Base-by-base conservation (phyloP, 2,888 invertebrate genomes). In the Poecilus cupreus region DNA sequence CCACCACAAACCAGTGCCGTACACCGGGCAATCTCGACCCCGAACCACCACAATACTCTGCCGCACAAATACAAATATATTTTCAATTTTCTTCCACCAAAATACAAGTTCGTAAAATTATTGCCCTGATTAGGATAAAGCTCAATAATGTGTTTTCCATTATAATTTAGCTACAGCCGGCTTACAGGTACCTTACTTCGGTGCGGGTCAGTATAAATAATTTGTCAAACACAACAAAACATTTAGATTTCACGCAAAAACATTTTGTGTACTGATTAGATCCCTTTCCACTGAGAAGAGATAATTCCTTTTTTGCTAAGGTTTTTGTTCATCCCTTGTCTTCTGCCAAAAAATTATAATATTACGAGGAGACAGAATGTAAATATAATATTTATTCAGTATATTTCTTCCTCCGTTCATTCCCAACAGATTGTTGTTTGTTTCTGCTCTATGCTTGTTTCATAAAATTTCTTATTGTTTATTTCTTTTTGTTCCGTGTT, bases 341-440 rank as follows among this genome's bases (percentile, higher is more conserved):
- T 46, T 46, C 4, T 32, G 4, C 8, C 4, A 32, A 32, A 32
- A 32, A 32, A 32, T 32, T 32, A 32, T 1, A 32, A 32, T 32
- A 32, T 2, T 32, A 32, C 0, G 4, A 32, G 43, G 51, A 51
- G 1, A 13, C 51, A 51, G 6, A 16, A 68, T 37, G 39, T 18
- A 68, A 68, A 39, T 32, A 68, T 37, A 11, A 68, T 68, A 68
- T 64, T 64, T 64, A 18, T 32, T 64, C 20, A 37, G 64, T 32
- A 64, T 37, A 26, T 68, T 54, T 32, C 60, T 60, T 60, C 26
- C 60, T 60, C 26, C 26, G 22, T 54, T 54, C 54, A 18, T 18
- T 22, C 16, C 18, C 54, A 10, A 11, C 11, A 24, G 60, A 26
- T 60, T 60, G 37, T 68, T 68, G 64, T 68, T 68, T 68, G 64